These are phyloP conservation scores for Zaprionus lineosus DNA, from an alignment of 2,888 invertebrate species.

Conservation along the genomic window DNA sequence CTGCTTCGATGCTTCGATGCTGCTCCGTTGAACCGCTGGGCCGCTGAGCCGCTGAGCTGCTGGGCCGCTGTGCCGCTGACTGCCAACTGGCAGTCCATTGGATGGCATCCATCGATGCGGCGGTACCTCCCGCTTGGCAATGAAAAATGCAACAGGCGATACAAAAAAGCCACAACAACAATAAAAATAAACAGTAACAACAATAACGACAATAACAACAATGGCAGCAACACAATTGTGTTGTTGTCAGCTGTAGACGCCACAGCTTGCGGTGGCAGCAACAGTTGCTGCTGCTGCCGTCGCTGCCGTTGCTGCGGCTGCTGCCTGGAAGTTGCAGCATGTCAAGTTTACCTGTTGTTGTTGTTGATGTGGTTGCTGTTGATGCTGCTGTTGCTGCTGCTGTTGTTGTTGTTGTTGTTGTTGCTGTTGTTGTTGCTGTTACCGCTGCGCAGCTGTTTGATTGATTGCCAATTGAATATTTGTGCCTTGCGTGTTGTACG, in stretches of 20 bases:
- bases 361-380: constrained; percentile 51
- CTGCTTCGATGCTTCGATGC: too few species aligned
- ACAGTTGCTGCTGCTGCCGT: constrained; percentile 64
- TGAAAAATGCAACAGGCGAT: constrained; percentile 66
- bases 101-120: too few species aligned
- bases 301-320: constrained; percentile 57
- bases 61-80: too few species aligned
- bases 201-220: constrained; percentile 18
- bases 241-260: constrained; percentile 76
- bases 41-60: too few species aligned
- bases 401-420: constrained; percentile 50
- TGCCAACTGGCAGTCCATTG: too few species aligned
- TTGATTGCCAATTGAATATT: constrained; percentile 79
- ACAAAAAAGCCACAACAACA: constrained; percentile 33
- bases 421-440: constrained; percentile 45
- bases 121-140: constrained; percentile 56
- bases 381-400: constrained; percentile 39
- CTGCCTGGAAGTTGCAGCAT: constrained; percentile 70
- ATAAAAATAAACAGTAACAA: constrained; percentile 34
- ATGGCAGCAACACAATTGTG: constrained; percentile 53
- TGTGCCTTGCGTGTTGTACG: constrained; percentile 60
- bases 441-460: constrained; percentile 75
- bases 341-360: constrained; percentile 66
- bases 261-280: constrained; percentile 70
- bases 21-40: too few species aligned